Evolutionary conservation across 2,797 vertebrate genomes (phyloP), one percentile per base, ranked within the genome.

Genomic region (Ptychobarbus kaznakovi): DNA sequence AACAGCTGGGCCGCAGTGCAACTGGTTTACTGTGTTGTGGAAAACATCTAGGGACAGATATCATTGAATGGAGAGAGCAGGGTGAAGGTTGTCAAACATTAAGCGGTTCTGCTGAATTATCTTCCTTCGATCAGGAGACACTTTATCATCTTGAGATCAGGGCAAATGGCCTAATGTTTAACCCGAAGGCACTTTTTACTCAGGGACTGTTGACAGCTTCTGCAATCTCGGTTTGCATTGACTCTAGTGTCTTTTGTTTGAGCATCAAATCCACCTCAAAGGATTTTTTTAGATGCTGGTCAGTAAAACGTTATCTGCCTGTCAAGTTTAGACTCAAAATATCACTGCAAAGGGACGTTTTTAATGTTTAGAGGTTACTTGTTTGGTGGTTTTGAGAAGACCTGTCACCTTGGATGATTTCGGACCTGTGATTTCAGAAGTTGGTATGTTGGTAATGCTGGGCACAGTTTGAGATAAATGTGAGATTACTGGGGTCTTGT

Each of bases 111-210:
- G 42, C 65, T 70, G 75, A 77, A 20, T 93, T 92, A 94, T 95
- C 91, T 90, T 79, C 40, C 80, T 65, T 87, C 68, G 88, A 92
- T 94, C 91, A 91, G 85, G 84, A 78, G 40, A 68, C 86, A 70
- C 69, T 61, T 93, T 92, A 93, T 95, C 92, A 88, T 83, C 53
- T 82, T 68, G 87, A 81, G 89, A 92, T 94, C 92, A 91, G 85
- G 83, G 86, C 56, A 68, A 91, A 80, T 79, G 56, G 32, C 76
- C 81, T 87, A 90, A 90, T 92, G 80, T 77, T 91, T 93, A 93
- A 94, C 91, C 81, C 74, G 85, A 87, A 84, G 63, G 86, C 73
- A 91, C 86, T 85, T 87, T 20, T 65, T 61, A 88, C 89, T 89
- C 76, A 74, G 53, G 42, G 86, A 73, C 85, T 85, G 88, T 86